Conservation (phyloP, 2,797 vertebrate genomes). For the Alcedo quadribrachys region DNA sequence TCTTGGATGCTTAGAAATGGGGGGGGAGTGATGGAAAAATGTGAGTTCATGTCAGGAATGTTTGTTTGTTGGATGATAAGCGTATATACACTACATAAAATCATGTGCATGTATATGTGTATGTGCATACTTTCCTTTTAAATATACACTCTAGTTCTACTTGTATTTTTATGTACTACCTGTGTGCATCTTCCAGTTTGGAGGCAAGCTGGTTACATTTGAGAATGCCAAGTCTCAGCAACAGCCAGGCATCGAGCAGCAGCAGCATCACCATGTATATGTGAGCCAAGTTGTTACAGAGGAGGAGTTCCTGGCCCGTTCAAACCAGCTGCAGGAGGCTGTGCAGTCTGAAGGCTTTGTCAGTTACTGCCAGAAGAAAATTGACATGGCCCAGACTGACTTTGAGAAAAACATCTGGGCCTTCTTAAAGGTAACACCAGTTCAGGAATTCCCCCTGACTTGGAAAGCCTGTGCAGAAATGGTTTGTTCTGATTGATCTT, state of each 20-base stretch:
- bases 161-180: not conserved
- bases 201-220: slow-evolving; percentile 93
- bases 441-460: not conserved
- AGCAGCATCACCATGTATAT: slow-evolving; percentile 80
- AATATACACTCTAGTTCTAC: not conserved
- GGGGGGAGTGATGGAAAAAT: rapidly evolving
- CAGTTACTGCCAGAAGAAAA: slow-evolving; percentile 91
- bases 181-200: slow-evolving; percentile 82
- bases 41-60: not conserved
- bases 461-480: not conserved
- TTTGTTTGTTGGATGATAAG: not conserved
- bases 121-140: not conserved
- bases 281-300: slow-evolving; percentile 96
- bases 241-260: slow-evolving; percentile 78
- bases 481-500: not conserved
- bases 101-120: not conserved
- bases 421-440: slow-evolving; percentile 86
- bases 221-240: slow-evolving; percentile 80
- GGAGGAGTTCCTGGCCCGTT: slow-evolving; percentile 87
- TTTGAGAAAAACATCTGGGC: slow-evolving; percentile 94
- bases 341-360: slow-evolving; percentile 85
- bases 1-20: not conserved
- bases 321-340: slow-evolving; percentile 88
- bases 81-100: not conserved
- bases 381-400: slow-evolving; percentile 82